Evolutionary conservation across 1,140 invertebrate genomes (phyloP).

Genomic region (Bathynomus jamesi): DNA sequence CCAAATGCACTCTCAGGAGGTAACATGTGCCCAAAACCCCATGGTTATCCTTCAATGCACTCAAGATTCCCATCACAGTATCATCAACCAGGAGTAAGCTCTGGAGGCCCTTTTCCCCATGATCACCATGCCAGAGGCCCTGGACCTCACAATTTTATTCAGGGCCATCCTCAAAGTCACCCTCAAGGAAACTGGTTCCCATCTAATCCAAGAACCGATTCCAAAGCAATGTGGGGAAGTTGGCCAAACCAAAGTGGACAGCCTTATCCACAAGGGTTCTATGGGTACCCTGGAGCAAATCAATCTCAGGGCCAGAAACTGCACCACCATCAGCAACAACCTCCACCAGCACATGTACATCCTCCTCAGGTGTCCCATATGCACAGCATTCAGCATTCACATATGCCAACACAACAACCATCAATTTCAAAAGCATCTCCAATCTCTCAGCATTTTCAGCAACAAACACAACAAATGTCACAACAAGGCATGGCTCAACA

Average conservation of each 20-base stretch:
- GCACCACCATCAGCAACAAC: slow-evolving; percentile 7
- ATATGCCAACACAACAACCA: not conserved
- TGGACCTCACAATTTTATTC: not conserved
- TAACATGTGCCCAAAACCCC: not conserved
- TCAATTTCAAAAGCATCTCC: not conserved
- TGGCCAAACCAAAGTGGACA: not conserved
- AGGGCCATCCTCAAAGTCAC: not conserved
- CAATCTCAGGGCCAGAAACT: not conserved
- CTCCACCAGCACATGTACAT: slow-evolving; percentile 4
- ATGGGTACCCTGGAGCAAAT: not conserved
- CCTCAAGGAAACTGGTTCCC: not conserved
- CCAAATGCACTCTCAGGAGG: not conserved
- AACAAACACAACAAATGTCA: slow-evolving; percentile 1
- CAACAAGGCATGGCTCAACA: not conserved
- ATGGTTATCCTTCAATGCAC: not conserved
- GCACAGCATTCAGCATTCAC: not conserved
- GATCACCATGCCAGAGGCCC: not conserved
- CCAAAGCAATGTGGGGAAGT: not conserved
- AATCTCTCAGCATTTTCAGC: not conserved
- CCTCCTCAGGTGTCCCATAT: not conserved
- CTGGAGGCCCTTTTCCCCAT: not conserved
- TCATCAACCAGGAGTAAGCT: not conserved
- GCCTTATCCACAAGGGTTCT: not conserved
- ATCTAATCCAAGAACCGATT: not conserved
- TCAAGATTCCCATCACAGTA: not conserved